Base-by-base conservation (phyloP, 2,888 invertebrate species). In the Apoda limacodes region DNA sequence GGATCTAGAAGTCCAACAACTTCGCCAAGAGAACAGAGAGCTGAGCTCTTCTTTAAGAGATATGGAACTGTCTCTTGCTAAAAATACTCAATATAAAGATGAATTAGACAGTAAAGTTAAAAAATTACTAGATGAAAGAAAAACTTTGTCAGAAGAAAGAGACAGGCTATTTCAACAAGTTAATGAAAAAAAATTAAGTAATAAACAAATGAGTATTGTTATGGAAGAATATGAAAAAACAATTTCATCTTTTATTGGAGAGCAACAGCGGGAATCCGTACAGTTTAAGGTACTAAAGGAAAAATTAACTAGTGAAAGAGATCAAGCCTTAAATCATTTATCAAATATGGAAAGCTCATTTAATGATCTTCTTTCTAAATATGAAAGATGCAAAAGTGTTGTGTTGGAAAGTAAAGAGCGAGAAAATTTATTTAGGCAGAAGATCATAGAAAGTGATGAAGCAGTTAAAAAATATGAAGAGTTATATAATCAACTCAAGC, bases 171-270 rank as follows among this genome's bases (percentile, higher is more conserved):
- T 57, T 27, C 67, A 72, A 31, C 71, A 72, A 43, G 44, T 76
- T 4, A 58, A 56, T 54, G 65, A 76, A 14, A 78, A 71, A 46
- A 55, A 46, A 21, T 45, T 76, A 15, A 67, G 58, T 29, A 74
- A 76, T 40, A 76, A 65, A 53, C 67, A 80, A 52, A 76, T 85
- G 71, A 87, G 89, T 55, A 83, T 86, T 59, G 87, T 90, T 9
- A 86, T 91, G 70, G 86, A 87, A 49, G 89, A 89, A 46, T 90
- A 90, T 71, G 90, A 91, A 55, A 89, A 89, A 65, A 89, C 90
- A 10, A 89, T 91, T 52, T 86, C 89, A 7, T 84, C 87, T 50
- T 67, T 90, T 40, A 87, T 90, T 53, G 84, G 85, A 25, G 88
- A 90, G 46, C 88, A 88, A 48, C 88, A 89, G 52, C 82, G 83